Evolutionary conservation across 2,888 invertebrate species (phyloP).

Genomic region (Prosapia bicincta): DNA sequence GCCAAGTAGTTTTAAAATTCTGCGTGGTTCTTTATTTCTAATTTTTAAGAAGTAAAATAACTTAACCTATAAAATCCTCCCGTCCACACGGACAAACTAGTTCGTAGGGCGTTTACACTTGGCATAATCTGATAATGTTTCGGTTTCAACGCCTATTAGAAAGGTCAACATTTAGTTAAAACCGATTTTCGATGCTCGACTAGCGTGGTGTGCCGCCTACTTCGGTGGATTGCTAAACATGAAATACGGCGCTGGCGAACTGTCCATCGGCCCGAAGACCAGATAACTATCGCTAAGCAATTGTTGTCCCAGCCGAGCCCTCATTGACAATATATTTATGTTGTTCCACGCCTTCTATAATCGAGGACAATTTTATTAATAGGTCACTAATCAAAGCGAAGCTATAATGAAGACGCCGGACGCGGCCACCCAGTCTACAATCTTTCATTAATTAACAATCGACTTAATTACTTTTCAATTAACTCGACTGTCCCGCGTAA

Average conservation of each 20-base stretch:
- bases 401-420: background rate
- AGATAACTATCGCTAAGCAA: background rate
- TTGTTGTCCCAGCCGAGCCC: background rate
- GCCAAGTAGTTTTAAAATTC: too few species aligned
- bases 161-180: too few species aligned
- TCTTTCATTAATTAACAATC: constrained; percentile 2
- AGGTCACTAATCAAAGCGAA: background rate
- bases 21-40: too few species aligned
- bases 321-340: background rate
- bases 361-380: background rate
- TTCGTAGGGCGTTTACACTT: too few species aligned
- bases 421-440: background rate
- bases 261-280: background rate
- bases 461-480: constrained; percentile 15
- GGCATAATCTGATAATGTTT: too few species aligned
- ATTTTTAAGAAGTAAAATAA: too few species aligned
- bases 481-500: constrained; percentile 13
- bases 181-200: too few species aligned
- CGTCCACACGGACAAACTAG: too few species aligned
- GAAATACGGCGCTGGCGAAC: background rate
- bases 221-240: background rate
- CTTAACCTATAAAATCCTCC: too few species aligned
- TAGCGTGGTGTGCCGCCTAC: background rate
- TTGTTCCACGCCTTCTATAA: background rate
- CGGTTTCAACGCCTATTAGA: too few species aligned